Percentiles rank a stretch among this genome's conserved stretches.
phyloP scores from a whole-genome alignment of 2,888 invertebrate species.

The Actias luna region DNA sequence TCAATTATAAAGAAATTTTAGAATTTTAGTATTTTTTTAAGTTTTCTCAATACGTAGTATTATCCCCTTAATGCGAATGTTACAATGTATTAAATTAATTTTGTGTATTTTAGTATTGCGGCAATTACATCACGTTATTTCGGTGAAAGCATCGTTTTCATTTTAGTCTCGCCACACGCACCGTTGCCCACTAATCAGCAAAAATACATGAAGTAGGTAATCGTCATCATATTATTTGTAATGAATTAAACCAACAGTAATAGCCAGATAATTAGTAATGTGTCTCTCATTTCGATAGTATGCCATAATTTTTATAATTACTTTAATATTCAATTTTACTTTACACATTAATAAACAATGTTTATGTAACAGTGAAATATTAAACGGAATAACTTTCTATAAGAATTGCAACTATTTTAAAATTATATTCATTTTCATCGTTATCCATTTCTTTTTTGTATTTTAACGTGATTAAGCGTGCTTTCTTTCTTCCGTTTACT shows the following conservation, averaged over 20 bases:
- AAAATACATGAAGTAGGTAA: constrained; percentile 20
- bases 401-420: no score
- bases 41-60: neutral
- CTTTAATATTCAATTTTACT: neutral
- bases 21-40: neutral
- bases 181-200: constrained; percentile 29
- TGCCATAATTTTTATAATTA: neutral
- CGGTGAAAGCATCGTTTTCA: constrained; percentile 38
- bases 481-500: no score
- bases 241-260: neutral
- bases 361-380: neutral
- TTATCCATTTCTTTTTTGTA: no score
- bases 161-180: constrained; percentile 25
- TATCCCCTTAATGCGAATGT: constrained; percentile 26
- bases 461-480: no score
- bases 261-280: neutral
- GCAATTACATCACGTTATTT: constrained; percentile 37
- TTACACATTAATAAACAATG: neutral
- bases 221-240: neutral
- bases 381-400: no score
- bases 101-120: constrained; percentile 23
- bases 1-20: neutral
- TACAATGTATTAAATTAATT: constrained; percentile 39
- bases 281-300: neutral
- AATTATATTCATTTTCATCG: no score